phyloP scores from a whole-genome alignment of 2,888 invertebrate genomes.

The Drosophila falleni region DNA sequence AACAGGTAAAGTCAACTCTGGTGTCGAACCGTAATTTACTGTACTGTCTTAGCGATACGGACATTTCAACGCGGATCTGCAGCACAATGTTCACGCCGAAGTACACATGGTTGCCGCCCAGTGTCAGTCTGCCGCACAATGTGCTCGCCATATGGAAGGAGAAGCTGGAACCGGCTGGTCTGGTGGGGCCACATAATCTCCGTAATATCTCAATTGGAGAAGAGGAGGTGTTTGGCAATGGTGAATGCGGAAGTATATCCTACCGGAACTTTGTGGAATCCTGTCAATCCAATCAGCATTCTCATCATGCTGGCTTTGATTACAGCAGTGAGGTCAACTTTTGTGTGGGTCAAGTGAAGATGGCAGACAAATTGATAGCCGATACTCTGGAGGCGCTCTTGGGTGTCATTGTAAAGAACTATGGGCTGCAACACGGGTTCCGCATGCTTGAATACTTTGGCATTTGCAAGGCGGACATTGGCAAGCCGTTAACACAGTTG shows the following conservation, averaged over 20 bases:
- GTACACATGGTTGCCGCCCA: slow-evolving; percentile 93
- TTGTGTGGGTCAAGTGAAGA: slow-evolving; percentile 85
- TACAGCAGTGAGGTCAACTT: slow-evolving; percentile 78
- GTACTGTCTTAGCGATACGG: slow-evolving; percentile 87
- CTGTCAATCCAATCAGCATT: slow-evolving; percentile 45
- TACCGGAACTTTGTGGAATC: slow-evolving; percentile 41
- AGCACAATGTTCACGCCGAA: slow-evolving; percentile 88
- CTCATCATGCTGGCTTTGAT: slow-evolving; percentile 33
- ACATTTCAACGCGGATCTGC: slow-evolving; percentile 73
- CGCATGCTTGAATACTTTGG: slow-evolving; percentile 89
- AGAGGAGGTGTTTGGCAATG: slow-evolving; percentile 83
- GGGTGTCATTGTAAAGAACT: slow-evolving; percentile 89
- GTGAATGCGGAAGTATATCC: slow-evolving; percentile 38
- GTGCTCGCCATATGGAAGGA: slow-evolving; percentile 76
- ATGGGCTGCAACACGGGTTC: slow-evolving; percentile 86
- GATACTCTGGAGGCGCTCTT: slow-evolving; percentile 93
- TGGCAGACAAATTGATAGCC: slow-evolving; percentile 89
- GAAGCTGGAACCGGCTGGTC: slow-evolving; percentile 48
- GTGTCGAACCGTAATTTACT: slow-evolving; percentile 94
- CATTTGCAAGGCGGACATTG: slow-evolving; percentile 86
- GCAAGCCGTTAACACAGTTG: slow-evolving; percentile 75
- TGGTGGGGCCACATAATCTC: slow-evolving; percentile 85
- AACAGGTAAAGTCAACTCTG: slow-evolving; percentile 87
- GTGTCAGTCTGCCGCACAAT: slow-evolving; percentile 88
- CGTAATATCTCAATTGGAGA: slow-evolving; percentile 86